A percentile compares a stretch with the other conserved stretches of the same genome.
phyloP scores from a whole-genome alignment of 2,113 vertebrate species.

The Carollia perspicillata region DNA sequence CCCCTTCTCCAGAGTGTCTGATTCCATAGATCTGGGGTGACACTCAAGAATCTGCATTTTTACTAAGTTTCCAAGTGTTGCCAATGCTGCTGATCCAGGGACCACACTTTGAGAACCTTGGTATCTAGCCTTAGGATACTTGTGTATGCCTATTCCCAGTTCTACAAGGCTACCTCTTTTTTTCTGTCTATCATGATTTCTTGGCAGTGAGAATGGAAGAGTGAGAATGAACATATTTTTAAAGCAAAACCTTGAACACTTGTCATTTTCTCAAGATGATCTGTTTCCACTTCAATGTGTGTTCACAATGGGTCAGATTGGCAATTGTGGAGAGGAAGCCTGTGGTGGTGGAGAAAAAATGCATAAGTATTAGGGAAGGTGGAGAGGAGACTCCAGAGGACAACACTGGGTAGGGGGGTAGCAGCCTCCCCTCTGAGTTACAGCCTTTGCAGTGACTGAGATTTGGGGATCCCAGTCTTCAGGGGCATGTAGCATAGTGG shows the following conservation, averaged over 20 bases:
- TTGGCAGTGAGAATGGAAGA: background rate
- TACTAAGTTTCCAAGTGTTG: background rate
- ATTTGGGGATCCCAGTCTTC: background rate
- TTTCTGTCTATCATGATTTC: background rate
- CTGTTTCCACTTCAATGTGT: background rate
- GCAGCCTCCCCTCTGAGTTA: rapidly evolving
- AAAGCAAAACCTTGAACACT: background rate
- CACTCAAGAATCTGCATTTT: background rate
- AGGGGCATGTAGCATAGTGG: rapidly evolving
- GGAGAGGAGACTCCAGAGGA: background rate
- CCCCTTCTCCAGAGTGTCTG: background rate
- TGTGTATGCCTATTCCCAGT: background rate
- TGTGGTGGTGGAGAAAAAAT: background rate
- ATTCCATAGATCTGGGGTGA: background rate
- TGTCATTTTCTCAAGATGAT: background rate
- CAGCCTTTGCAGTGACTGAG: background rate
- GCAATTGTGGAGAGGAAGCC: background rate
- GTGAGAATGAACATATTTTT: background rate
- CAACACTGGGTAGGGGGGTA: background rate
- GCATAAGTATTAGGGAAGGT: background rate
- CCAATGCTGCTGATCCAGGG: background rate
- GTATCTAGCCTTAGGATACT: background rate
- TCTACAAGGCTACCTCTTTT: background rate
- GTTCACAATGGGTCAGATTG: background rate
- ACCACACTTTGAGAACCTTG: background rate